A percentile compares a stretch with the other conserved stretches of the same genome.
These are phyloP conservation scores for Polyommatus icarus DNA, from an alignment of 2,888 invertebrate genomes.

Conservation along the genomic window DNA sequence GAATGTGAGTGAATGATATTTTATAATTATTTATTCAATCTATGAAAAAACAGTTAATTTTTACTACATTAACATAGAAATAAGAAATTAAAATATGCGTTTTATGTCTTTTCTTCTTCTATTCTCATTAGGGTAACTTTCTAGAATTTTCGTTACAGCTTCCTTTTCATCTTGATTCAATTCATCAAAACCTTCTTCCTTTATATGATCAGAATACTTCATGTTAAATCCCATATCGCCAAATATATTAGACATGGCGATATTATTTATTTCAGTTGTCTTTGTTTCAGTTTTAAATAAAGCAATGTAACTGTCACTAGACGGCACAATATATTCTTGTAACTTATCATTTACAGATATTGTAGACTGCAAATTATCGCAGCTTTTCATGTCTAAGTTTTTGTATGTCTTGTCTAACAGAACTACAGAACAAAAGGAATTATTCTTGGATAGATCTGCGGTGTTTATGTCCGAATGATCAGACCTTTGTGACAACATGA, in stretches of 20 bases:
- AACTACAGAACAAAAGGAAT: slow-evolving; percentile 53
- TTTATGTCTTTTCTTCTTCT: slow-evolving; percentile 38
- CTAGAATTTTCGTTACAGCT: slow-evolving; percentile 48
- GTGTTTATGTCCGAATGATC: slow-evolving; percentile 38
- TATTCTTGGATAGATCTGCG: slow-evolving; percentile 44
- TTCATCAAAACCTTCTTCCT: slow-evolving; percentile 44
- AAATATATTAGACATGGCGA: slow-evolving; percentile 53
- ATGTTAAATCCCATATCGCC: slow-evolving; percentile 66
- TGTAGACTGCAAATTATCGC: slow-evolving; percentile 44
- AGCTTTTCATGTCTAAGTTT: slow-evolving; percentile 61
- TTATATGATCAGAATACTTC: slow-evolving; percentile 57
- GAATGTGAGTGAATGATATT: neutral
- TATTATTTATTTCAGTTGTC: slow-evolving; percentile 39
- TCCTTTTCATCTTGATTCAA: slow-evolving; percentile 45
- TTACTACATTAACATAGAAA: slow-evolving; percentile 9
- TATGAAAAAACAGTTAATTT: neutral
- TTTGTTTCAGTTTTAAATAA: slow-evolving; percentile 48
- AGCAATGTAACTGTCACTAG: slow-evolving; percentile 50
- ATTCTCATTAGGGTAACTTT: slow-evolving; percentile 61
- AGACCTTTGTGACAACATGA: slow-evolving; percentile 36
- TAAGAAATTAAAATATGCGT: neutral
- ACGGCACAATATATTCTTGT: slow-evolving; percentile 48
- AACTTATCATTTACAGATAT: slow-evolving; percentile 30
- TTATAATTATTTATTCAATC: neutral
- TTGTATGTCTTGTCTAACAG: slow-evolving; percentile 60